These are phyloP conservation scores for Nothobranchius furzeri DNA, from an alignment of 2,113 vertebrate species.

Conservation along the genomic window DNA sequence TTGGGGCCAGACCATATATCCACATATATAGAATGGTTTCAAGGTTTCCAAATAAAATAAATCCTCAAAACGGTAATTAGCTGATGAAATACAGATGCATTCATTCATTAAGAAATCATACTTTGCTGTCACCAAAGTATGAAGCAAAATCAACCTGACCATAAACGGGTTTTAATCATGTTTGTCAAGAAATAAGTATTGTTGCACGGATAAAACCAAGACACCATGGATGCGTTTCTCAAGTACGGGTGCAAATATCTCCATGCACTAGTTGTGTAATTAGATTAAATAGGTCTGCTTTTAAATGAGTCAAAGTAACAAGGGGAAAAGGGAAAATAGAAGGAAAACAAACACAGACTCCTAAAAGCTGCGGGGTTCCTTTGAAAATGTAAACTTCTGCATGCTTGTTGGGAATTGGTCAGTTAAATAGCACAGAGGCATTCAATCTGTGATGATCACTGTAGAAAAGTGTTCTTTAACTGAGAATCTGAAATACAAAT, in stretches of 20 bases:
- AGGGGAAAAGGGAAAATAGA: constrained; percentile 30
- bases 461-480: constrained; percentile 6
- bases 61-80: too few species aligned
- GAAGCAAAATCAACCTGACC: too few species aligned
- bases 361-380: constrained; percentile 36
- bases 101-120: too few species aligned
- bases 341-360: constrained; percentile 44
- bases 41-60: too few species aligned
- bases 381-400: constrained; percentile 31
- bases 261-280: constrained; percentile 9
- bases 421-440: constrained; percentile 16
- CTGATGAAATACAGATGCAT: too few species aligned
- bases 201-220: too few species aligned
- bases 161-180: too few species aligned
- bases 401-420: constrained; percentile 7
- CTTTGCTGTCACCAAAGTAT: too few species aligned
- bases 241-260: background rate
- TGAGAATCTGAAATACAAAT: constrained; percentile 1
- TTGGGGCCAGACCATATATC: too few species aligned
- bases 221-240: background rate
- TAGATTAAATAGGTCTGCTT: constrained; percentile 24
- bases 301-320: constrained; percentile 38
- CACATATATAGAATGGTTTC: too few species aligned
- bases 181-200: too few species aligned
- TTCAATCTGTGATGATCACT: constrained; percentile 14